These are phyloP conservation scores for Hydropotes inermis DNA, from an alignment of 2,113 vertebrate species.

Conservation along the genomic window DNA sequence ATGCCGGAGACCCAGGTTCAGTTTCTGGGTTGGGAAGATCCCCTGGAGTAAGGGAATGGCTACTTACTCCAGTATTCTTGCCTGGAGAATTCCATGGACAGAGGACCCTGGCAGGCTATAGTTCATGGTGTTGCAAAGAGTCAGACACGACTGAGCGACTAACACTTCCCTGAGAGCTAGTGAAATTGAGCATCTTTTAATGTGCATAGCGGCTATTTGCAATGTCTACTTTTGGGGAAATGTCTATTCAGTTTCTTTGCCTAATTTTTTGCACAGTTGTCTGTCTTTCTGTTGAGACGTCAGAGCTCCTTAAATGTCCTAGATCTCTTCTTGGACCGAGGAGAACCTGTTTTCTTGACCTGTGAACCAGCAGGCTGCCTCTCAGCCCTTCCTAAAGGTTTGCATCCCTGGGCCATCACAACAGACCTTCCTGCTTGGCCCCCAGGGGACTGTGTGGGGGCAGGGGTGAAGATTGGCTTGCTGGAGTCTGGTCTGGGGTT, in stretches of 20 bases:
- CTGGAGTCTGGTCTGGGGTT: background rate
- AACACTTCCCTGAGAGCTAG: background rate
- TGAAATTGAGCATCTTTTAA: background rate
- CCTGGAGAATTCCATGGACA: background rate
- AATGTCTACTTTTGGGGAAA: background rate
- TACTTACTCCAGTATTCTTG: background rate
- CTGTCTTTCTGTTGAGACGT: background rate
- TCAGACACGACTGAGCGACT: background rate
- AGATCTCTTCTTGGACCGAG: background rate
- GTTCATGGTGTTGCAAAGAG: background rate
- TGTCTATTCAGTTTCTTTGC: background rate
- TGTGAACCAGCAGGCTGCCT: accelerated
- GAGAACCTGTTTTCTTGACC: background rate
- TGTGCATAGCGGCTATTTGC: background rate
- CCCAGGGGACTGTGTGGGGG: background rate
- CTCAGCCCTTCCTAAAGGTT: background rate
- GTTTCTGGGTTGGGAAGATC: background rate
- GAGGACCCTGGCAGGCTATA: background rate
- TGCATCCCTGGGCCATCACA: background rate
- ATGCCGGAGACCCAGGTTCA: background rate
- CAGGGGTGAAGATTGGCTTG: background rate
- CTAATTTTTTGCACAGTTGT: background rate
- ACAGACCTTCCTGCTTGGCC: no score
- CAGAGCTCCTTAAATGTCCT: background rate
- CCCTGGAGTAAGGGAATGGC: background rate